Conservation (phyloP, 2,113 vertebrate genomes). For the Microtus richardsoni region DNA sequence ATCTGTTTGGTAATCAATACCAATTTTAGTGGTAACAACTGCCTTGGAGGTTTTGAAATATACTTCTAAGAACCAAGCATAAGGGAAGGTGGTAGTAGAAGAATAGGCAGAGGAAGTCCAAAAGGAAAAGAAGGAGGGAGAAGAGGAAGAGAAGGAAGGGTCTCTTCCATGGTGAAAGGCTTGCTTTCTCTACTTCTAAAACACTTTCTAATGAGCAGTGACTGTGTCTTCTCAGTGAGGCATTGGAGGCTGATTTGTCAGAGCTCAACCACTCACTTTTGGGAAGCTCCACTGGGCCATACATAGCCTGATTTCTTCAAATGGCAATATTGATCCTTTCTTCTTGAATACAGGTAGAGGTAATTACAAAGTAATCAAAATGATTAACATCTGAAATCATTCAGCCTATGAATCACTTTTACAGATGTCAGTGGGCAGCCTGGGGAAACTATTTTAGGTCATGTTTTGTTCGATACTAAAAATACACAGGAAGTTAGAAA, state of each 20-base stretch:
- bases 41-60: constrained; percentile 48
- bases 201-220: constrained; percentile 72
- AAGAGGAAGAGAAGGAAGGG: neutral
- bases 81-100: neutral
- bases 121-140: neutral
- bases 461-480: constrained; percentile 78
- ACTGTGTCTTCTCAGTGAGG: constrained; percentile 87
- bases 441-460: constrained; percentile 76
- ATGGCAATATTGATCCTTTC: constrained; percentile 78
- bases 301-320: constrained; percentile 80
- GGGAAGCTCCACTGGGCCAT: constrained; percentile 83
- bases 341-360: constrained; percentile 77
- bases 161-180: neutral
- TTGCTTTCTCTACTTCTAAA: neutral
- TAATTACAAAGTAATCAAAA: constrained; percentile 78
- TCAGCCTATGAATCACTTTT: constrained; percentile 79
- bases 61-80: neutral
- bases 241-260: constrained; percentile 90
- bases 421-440: constrained; percentile 71
- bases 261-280: constrained; percentile 87
- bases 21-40: constrained; percentile 53
- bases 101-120: too few relatives aligned
- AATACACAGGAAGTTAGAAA: constrained; percentile 84
- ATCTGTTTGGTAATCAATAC: neutral
- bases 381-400: constrained; percentile 75